These are phyloP conservation scores for Notodonta ziczac DNA, from an alignment of 2,888 invertebrate genomes.

Conservation along the genomic window DNA sequence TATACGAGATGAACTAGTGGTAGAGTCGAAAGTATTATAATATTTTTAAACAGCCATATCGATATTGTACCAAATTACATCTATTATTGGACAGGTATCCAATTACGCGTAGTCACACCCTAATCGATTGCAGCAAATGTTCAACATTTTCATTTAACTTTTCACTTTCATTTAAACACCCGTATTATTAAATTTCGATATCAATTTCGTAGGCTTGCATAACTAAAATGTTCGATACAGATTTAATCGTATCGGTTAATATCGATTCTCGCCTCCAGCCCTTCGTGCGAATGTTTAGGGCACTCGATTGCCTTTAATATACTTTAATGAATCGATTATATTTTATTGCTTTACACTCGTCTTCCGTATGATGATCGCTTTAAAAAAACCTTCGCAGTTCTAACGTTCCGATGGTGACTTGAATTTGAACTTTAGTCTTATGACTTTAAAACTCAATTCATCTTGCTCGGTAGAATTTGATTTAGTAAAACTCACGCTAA, in stretches of 20 bases:
- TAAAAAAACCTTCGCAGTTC: not conserved
- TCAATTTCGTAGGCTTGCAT: not conserved
- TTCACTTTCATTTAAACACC: conserved; percentile 31
- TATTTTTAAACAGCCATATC: too few relatives aligned
- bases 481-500: conserved; percentile 5
- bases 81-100: too few relatives aligned
- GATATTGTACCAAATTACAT: too few relatives aligned
- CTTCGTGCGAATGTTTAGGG: conserved; percentile 37
- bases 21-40: too few relatives aligned
- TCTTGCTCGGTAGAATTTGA: not conserved
- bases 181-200: not conserved
- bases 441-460: not conserved
- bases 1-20: too few relatives aligned
- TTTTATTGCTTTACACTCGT: conserved; percentile 28
- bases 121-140: conserved; percentile 27
- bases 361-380: not conserved
- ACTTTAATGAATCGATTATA: conserved; percentile 35
- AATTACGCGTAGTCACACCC: conserved; percentile 18
- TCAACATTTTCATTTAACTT: conserved; percentile 11
- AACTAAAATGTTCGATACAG: conserved; percentile 22
- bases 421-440: not conserved
- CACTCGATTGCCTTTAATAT: conserved; percentile 40
- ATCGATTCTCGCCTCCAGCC: conserved; percentile 39
- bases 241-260: conserved; percentile 40
- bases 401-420: not conserved